A percentile compares a stretch with the other conserved stretches of the same genome.
These are phyloP conservation scores for Calameuta pallipes DNA, from an alignment of 2,888 invertebrate genomes.

Conservation along the genomic window DNA sequence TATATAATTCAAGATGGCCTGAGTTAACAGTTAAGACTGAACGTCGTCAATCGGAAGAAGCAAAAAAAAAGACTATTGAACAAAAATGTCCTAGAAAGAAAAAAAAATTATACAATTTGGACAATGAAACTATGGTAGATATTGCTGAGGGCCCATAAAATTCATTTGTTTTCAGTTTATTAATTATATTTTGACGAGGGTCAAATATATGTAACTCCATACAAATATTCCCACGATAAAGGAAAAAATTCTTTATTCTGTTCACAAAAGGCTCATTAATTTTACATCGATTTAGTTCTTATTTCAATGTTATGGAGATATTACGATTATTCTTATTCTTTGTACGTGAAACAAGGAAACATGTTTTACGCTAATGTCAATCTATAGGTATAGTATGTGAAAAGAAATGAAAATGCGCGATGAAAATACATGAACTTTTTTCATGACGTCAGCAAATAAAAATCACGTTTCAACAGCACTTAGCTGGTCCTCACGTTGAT, in stretches of 20 bases:
- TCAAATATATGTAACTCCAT: slow-evolving; percentile 10
- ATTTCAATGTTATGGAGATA: not conserved
- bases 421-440: not conserved
- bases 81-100: slow-evolving; percentile 8
- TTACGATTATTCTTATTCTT: not conserved
- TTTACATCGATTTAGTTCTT: not conserved
- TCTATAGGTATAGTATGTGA: not conserved
- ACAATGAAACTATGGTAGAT: slow-evolving; percentile 21
- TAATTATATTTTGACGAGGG: not conserved
- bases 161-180: slow-evolving; percentile 1
- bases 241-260: not conserved
- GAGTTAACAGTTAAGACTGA: slow-evolving; percentile 20
- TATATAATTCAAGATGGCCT: slow-evolving; percentile 26
- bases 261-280: not conserved
- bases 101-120: slow-evolving; percentile 23
- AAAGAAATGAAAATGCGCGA: not conserved
- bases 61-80: not conserved
- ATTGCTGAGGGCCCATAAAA: not conserved
- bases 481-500: not conserved
- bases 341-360: not conserved
- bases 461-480: not conserved
- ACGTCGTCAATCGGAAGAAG: not conserved
- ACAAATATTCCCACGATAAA: slow-evolving; percentile 4
- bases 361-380: not conserved
- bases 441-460: not conserved